Evolutionary conservation across 2,113 vertebrate genomes (phyloP), one percentile per base, ranked within the genome.

Genomic region (Anarrhichthys ocellatus): DNA sequence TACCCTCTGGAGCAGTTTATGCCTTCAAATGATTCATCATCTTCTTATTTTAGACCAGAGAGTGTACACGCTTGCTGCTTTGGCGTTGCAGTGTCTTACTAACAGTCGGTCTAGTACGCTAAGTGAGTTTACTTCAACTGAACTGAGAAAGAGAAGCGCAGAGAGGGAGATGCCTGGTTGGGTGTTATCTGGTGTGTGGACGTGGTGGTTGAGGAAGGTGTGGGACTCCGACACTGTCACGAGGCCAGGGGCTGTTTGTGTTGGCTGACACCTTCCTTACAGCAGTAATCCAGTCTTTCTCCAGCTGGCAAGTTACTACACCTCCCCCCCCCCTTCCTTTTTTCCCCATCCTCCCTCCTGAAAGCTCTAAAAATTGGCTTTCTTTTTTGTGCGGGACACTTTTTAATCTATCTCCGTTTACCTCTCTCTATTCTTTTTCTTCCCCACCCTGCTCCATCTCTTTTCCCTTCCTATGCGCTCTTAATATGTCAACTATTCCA

Each of bases 251-350:
- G 92, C 87, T 91, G 88, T 92, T 92, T 93, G 89, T 92, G 86
- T 92, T 91, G 89, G 91, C 89, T 89, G 90, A 92, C 93, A 94
- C 91, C 91, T 94, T 92, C 81, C 91, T 94, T 81, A 88, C 80
- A 91, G 82, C 88, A 84, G 79, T 93, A 92, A 93, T 94, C 91
- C 88, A 85, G 86, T 92, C 88, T 90, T 89, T 89, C 85, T 91
- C 84, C 90, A 92, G 91, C 86, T 91, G 90, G 86, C 79, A 84
- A n/a, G 70, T 82, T 87, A 81, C 50, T 71, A 68, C 84, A 54
- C 88, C 91, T 78, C 87, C 92, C 80, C 78, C 87, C 92, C 80
- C 32, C 56, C 52, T 24, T 56, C 9, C 2, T 58, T 14, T 24
- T 54, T 61, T 62, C 63, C 27, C 67, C 65, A 32, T 46, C 67